Percentiles rank a stretch among this genome's conserved stretches.
Evolutionary conservation across 2,113 vertebrate genomes (phyloP).

Genomic region (Alligator sinensis): DNA sequence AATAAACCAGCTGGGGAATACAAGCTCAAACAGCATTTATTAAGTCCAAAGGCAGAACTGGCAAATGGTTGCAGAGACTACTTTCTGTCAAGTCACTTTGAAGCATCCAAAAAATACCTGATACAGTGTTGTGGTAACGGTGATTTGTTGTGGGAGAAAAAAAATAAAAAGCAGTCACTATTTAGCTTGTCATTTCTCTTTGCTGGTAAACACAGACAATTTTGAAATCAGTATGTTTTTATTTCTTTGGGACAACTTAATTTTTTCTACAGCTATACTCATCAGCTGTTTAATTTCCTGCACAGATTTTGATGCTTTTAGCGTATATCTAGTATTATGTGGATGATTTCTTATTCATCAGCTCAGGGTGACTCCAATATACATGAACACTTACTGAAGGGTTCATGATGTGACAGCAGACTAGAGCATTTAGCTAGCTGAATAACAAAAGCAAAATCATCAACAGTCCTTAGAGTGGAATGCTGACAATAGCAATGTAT

Average conservation of each 20-base stretch:
- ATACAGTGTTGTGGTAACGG: neutral
- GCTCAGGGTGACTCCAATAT: neutral
- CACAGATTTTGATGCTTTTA: neutral
- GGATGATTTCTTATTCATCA: slow-evolving; percentile 10
- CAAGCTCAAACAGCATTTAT: slow-evolving; percentile 50
- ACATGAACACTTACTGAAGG: neutral
- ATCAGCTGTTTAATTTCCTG: neutral
- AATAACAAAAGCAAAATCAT: neutral
- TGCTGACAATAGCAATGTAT: neutral
- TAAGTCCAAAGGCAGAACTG: neutral
- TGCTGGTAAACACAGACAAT: neutral
- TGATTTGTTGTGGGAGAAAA: neutral
- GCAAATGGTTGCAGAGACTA: neutral
- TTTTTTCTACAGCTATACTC: neutral
- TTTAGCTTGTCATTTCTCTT: neutral
- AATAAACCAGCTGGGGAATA: slow-evolving; percentile 36
- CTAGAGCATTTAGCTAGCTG: neutral
- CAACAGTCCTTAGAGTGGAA: neutral
- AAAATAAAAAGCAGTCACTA: neutral
- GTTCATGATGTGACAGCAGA: neutral
- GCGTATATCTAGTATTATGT: neutral
- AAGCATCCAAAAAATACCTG: neutral
- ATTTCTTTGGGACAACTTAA: neutral
- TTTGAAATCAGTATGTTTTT: neutral
- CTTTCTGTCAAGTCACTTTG: neutral